These are phyloP conservation scores for Amblyornis subalaris DNA, from an alignment of 2,113 vertebrate genomes.

Conservation along the genomic window DNA sequence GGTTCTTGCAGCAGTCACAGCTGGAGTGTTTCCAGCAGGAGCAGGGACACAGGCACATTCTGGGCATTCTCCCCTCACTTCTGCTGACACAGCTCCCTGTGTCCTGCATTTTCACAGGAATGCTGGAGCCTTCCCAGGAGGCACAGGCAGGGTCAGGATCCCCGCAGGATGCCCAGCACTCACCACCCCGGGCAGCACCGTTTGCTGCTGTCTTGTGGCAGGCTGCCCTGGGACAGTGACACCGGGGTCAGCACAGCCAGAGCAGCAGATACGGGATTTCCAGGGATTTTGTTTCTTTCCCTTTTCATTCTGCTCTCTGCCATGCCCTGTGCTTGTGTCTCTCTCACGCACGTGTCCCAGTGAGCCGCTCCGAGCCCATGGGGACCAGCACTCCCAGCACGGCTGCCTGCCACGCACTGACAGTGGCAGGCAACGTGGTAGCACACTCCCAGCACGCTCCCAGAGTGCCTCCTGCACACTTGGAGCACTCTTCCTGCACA, in stretches of 20 bases:
- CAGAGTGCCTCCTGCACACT: fast-evolving
- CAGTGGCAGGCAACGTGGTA: fast-evolving
- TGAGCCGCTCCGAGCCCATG: fast-evolving
- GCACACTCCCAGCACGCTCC: fast-evolving
- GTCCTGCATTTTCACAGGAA: neutral
- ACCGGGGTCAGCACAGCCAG: fast-evolving
- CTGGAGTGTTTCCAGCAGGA: neutral
- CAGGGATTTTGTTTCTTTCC: neutral
- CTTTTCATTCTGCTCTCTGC: neutral
- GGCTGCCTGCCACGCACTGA: fast-evolving
- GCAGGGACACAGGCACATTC: fast-evolving
- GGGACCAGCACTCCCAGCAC: neutral
- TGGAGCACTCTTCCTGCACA: fast-evolving
- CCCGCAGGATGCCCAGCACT: fast-evolving
- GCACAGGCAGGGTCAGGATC: neutral
- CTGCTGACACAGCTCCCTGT: neutral
- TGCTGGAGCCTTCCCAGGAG: neutral
- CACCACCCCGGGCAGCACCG: fast-evolving
- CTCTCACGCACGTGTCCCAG: fast-evolving
- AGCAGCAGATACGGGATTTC: neutral
- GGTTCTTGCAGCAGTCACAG: neutral
- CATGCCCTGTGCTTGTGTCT: fast-evolving
- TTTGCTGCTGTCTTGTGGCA: neutral
- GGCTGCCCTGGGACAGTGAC: neutral
- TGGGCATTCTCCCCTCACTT: neutral